Percentiles rank a stretch among this genome's conserved stretches.
Conservation (phyloP, 2,888 invertebrate species). For the Busseola fusca region DNA sequence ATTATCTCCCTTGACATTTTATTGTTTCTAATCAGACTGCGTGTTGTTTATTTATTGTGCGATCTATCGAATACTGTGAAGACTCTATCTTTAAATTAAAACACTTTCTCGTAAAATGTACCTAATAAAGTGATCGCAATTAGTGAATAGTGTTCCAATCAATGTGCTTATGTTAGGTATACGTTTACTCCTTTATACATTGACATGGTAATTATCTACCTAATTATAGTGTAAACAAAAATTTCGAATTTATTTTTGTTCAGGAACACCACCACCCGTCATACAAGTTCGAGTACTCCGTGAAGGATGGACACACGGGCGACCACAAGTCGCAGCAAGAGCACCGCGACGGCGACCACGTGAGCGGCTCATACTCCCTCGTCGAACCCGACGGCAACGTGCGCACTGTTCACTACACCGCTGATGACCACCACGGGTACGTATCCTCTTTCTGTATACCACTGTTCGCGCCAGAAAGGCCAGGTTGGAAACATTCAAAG, state of each 20-base stretch:
- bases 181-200: not conserved
- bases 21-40: not conserved
- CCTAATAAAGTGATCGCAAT: not conserved
- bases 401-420: constrained; percentile 87
- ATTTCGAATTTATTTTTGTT: not conserved
- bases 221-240: too few relatives aligned
- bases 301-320: constrained; percentile 88
- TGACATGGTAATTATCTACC: too few relatives aligned
- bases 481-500: not conserved
- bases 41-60: not conserved
- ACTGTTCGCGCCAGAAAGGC: not conserved
- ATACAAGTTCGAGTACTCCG: constrained; percentile 89
- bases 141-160: not conserved
- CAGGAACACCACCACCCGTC: constrained; percentile 79
- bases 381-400: constrained; percentile 89
- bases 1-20: not conserved
- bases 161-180: not conserved
- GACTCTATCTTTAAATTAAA: too few relatives aligned
- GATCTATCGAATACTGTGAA: not conserved
- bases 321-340: constrained; percentile 89
- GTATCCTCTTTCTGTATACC: constrained; percentile 25
- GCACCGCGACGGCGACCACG: constrained; percentile 88
- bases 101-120: constrained; percentile 5
- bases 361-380: constrained; percentile 90
- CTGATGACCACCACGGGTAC: constrained; percentile 86